A percentile compares a stretch with the other conserved stretches of the same genome.
These are phyloP conservation scores for Ctena decussata DNA, from an alignment of 2,888 invertebrate genomes.

Conservation along the genomic window DNA sequence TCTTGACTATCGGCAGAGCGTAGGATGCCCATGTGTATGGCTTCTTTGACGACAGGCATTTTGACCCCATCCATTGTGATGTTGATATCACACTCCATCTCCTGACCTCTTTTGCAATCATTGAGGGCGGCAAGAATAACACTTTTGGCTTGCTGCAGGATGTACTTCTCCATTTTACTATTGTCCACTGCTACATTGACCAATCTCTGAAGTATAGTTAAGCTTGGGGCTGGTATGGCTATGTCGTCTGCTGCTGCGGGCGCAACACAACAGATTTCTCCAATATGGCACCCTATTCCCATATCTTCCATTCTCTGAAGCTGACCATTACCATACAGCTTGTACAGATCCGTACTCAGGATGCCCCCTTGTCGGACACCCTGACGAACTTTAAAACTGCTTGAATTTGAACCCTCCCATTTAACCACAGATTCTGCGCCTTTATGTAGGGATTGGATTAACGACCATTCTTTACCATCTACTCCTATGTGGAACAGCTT, in stretches of 20 bases:
- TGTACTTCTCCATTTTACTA: constrained; percentile 8
- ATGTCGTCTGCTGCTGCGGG: background rate
- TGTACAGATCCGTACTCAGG: constrained; percentile 19
- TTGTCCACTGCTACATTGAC: constrained; percentile 10
- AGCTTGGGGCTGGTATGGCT: background rate
- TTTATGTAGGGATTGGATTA: too few species aligned
- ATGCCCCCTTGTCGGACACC: too few species aligned
- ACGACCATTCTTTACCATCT: too few species aligned
- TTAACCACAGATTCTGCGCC: constrained; percentile 6
- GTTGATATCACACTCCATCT: background rate
- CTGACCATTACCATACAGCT: constrained; percentile 20
- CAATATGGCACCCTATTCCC: background rate
- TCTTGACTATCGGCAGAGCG: too few species aligned
- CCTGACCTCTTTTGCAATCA: background rate
- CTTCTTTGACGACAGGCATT: background rate
- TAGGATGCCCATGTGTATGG: too few species aligned
- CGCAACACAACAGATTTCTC: background rate
- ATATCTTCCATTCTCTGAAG: background rate
- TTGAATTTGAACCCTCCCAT: background rate
- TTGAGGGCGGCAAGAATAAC: background rate
- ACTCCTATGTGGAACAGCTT: too few species aligned
- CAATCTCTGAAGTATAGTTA: background rate
- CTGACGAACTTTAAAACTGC: background rate
- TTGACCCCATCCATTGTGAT: background rate
- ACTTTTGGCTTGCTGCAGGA: constrained; percentile 10